These are phyloP conservation scores for Apoda limacodes DNA, from an alignment of 2,888 invertebrate genomes.

Conservation along the genomic window DNA sequence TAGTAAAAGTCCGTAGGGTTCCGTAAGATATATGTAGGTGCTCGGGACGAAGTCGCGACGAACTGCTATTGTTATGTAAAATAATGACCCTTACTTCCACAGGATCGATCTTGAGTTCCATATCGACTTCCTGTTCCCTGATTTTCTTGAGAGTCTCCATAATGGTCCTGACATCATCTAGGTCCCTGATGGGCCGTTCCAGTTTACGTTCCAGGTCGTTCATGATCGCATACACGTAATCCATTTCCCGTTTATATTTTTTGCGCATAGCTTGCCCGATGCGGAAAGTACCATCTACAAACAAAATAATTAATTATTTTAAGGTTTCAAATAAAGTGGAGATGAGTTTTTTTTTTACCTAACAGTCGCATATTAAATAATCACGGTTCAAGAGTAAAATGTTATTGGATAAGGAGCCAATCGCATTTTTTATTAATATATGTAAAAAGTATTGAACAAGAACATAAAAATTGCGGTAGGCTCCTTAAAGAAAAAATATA, in stretches of 20 bases:
- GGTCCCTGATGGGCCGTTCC: slow-evolving; percentile 87
- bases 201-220: slow-evolving; percentile 92
- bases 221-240: slow-evolving; percentile 92
- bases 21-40: too few relatives aligned
- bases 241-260: slow-evolving; percentile 92
- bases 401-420: too few relatives aligned
- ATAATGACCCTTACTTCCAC: slow-evolving; percentile 89
- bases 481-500: too few relatives aligned
- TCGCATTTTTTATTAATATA: too few relatives aligned
- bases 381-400: too few relatives aligned
- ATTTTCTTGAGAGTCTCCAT: slow-evolving; percentile 96
- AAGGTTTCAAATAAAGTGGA: too few relatives aligned
- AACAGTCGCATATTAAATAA: background rate
- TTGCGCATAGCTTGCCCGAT: slow-evolving; percentile 91
- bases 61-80: too few relatives aligned
- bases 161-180: slow-evolving; percentile 93
- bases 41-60: too few relatives aligned
- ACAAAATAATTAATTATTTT: background rate
- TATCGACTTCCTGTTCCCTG: slow-evolving; percentile 94
- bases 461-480: too few relatives aligned
- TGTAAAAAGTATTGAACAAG: too few relatives aligned
- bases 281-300: slow-evolving; percentile 76
- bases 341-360: background rate
- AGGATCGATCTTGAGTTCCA: slow-evolving; percentile 93
- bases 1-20: too few relatives aligned